A percentile compares a stretch with the other conserved stretches of the same genome.
These are phyloP conservation scores for Epistrophe grossulariae DNA, from an alignment of 2,888 invertebrate genomes.

Conservation along the genomic window DNA sequence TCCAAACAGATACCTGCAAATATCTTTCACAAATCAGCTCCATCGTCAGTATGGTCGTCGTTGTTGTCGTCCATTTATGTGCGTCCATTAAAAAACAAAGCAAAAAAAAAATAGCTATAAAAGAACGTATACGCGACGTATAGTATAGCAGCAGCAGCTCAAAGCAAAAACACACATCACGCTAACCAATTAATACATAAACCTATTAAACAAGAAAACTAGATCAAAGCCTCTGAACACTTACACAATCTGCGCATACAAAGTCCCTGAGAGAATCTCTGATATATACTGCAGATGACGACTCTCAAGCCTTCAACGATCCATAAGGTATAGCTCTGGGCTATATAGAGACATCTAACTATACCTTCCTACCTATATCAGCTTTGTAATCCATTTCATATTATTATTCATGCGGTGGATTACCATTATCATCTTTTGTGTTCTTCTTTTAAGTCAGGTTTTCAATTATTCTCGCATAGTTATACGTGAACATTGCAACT, in stretches of 20 bases:
- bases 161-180: conserved; percentile 63
- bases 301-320: conserved; percentile 33
- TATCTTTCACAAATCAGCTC: conserved; percentile 26
- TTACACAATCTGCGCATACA: conserved; percentile 66
- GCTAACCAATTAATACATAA: conserved; percentile 72
- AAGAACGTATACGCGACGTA: conserved; percentile 17
- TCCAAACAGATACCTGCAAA: conserved; percentile 16
- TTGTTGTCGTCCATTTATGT: conserved; percentile 23
- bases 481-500: neutral
- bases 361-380: neutral
- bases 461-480: conserved; percentile 9
- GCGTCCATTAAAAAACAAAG: conserved; percentile 24
- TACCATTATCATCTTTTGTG: conserved; percentile 33
- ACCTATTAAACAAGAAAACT: conserved; percentile 72
- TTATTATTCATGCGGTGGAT: conserved; percentile 39
- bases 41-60: neutral
- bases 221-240: conserved; percentile 70
- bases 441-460: conserved; percentile 44
- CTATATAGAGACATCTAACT: conserved; percentile 20
- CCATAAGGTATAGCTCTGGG: conserved; percentile 39
- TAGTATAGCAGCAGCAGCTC: conserved; percentile 25
- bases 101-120: conserved; percentile 14
- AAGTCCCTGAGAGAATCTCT: conserved; percentile 64
- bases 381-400: conserved; percentile 25
- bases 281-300: neutral